Percentiles rank a stretch among this genome's conserved stretches.
Conservation (phyloP, 2,797 vertebrate species). For the Orestias chungarensis region DNA sequence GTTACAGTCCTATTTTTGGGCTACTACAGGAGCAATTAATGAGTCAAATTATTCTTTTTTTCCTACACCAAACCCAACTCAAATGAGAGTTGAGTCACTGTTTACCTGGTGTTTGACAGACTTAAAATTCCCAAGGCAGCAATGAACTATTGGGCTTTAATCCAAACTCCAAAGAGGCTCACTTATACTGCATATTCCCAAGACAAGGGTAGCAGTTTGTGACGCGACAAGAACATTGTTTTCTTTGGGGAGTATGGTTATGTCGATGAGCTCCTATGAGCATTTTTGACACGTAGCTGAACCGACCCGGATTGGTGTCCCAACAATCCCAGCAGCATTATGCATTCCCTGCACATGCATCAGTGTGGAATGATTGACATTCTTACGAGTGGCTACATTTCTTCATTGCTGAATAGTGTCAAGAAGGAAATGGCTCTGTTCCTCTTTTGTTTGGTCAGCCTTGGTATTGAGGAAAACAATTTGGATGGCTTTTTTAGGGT, state of each 20-base stretch:
- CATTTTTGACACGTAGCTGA: not conserved
- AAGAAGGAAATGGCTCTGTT: not conserved
- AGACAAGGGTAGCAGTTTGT: not conserved
- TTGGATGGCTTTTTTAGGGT: not conserved
- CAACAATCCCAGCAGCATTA: not conserved
- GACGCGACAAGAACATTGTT: not conserved
- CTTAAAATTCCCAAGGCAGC: slow-evolving; percentile 2
- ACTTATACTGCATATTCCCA: not conserved
- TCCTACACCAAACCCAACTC: not conserved
- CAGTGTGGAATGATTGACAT: slow-evolving; percentile 4
- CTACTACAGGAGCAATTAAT: slow-evolving; percentile 11
- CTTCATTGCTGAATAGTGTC: not conserved
- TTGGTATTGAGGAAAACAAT: not conserved
- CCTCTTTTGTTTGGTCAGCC: not conserved
- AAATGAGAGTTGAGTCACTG: not conserved
- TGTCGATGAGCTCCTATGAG: not conserved
- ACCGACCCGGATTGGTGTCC: not conserved
- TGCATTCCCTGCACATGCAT: not conserved
- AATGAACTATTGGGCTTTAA: not conserved
- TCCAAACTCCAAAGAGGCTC: not conserved
- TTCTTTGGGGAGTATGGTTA: not conserved
- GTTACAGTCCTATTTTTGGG: slow-evolving; percentile 22
- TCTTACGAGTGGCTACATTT: not conserved
- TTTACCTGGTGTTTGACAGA: not conserved
- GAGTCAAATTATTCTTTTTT: not conserved